phyloP scores from a whole-genome alignment of 2,797 vertebrate genomes.

The Atherinosoma microstoma region DNA sequence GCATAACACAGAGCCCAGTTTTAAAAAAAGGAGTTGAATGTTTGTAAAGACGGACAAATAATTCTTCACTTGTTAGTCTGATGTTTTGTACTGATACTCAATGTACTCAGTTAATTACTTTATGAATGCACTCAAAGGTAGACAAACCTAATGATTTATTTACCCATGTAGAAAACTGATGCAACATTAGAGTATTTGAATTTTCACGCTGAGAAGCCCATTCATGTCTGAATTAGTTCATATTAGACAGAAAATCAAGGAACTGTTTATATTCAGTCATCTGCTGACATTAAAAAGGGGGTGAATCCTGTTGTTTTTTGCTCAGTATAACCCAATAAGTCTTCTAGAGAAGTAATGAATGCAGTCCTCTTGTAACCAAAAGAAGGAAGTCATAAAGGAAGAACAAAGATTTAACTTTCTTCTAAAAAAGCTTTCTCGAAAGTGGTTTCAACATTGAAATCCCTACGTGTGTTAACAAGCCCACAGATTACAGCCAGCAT shows the following conservation, averaged over 20 bases:
- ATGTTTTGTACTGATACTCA: background rate
- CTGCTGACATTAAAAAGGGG: background rate
- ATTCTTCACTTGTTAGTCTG: background rate
- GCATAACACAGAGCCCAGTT: background rate
- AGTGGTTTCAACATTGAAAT: background rate
- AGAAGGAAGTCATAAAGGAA: background rate
- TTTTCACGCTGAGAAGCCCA: background rate
- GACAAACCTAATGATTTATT: background rate
- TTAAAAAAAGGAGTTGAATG: background rate
- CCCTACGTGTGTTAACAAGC: slow-evolving; percentile 4
- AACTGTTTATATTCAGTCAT: background rate
- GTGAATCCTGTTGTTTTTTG: background rate
- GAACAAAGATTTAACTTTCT: background rate
- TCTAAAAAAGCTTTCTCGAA: background rate
- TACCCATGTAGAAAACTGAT: background rate
- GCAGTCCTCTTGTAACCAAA: background rate
- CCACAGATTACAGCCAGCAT: slow-evolving; percentile 15
- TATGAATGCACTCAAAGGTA: background rate
- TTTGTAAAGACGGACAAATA: background rate
- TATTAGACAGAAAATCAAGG: background rate
- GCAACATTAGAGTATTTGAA: background rate
- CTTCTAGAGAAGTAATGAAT: background rate
- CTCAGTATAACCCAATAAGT: background rate
- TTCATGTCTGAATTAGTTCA: background rate
- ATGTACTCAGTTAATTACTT: background rate